phyloP scores from a whole-genome alignment of 2,888 invertebrate species.

The Mesochorus sp. region DNA sequence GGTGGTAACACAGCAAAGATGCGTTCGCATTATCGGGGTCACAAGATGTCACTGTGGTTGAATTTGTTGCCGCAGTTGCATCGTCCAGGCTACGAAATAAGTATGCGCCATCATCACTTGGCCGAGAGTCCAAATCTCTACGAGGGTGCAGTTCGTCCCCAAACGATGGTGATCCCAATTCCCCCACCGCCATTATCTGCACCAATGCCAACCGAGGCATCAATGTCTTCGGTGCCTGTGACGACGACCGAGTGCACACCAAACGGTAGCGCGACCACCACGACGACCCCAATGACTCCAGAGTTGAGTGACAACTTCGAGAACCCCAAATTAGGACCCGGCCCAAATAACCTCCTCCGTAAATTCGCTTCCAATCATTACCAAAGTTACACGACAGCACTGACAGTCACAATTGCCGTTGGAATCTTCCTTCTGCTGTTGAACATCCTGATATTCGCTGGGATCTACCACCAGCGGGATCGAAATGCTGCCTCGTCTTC shows the following conservation, averaged over 20 bases:
- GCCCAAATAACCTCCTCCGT: slow-evolving; percentile 88
- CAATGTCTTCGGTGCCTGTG: slow-evolving; percentile 76
- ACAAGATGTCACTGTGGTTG: slow-evolving; percentile 96
- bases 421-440: slow-evolving; percentile 92
- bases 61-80: slow-evolving; percentile 95
- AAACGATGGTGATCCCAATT: slow-evolving; percentile 87
- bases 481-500: slow-evolving; percentile 75
- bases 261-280: slow-evolving; percentile 84
- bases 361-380: slow-evolving; percentile 92
- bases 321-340: slow-evolving; percentile 83
- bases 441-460: slow-evolving; percentile 93
- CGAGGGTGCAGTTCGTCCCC: slow-evolving; percentile 89
- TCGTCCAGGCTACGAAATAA: slow-evolving; percentile 92
- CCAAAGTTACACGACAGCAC: slow-evolving; percentile 94
- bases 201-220: slow-evolving; percentile 83
- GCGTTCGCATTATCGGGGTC: slow-evolving; percentile 95
- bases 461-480: slow-evolving; percentile 93
- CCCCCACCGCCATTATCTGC: slow-evolving; percentile 83
- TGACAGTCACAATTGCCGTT: slow-evolving; percentile 93
- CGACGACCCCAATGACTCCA: slow-evolving; percentile 69
- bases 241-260: slow-evolving; percentile 90
- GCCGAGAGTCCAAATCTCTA: slow-evolving; percentile 84
- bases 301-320: slow-evolving; percentile 67
- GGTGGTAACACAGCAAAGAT: slow-evolving; percentile 85
- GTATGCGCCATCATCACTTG: slow-evolving; percentile 94